A percentile compares a stretch with the other conserved stretches of the same genome.
Conservation (phyloP, 2,113 vertebrate species). For the Heloderma charlesbogerti region DNA sequence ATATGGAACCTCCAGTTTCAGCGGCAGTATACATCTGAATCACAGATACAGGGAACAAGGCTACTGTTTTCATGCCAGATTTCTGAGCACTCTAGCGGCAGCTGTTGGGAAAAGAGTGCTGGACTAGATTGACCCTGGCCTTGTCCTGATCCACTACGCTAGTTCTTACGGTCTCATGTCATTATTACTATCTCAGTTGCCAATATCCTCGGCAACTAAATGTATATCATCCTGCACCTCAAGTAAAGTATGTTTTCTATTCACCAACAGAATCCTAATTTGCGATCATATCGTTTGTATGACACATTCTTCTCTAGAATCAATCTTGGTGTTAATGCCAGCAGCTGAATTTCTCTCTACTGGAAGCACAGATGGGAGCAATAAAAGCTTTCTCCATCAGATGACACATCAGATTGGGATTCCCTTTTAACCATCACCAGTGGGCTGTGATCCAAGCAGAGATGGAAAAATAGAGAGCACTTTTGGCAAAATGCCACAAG, state of each 20-base stretch:
- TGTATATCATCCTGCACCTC: too few species aligned
- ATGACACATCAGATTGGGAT: constrained; percentile 21
- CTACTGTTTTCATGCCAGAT: too few species aligned
- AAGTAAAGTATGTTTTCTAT: neutral
- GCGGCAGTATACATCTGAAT: neutral
- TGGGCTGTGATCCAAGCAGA: constrained; percentile 13
- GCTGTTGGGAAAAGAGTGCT: neutral
- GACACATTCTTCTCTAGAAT: neutral
- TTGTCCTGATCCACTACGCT: neutral
- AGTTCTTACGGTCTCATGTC: neutral
- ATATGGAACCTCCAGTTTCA: neutral
- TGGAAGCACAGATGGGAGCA: neutral
- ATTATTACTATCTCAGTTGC: neutral
- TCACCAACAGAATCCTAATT: neutral
- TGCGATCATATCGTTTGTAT: neutral
- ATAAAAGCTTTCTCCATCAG: neutral
- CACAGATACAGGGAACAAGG: neutral
- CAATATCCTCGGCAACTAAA: neutral
- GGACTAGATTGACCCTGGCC: too few species aligned
- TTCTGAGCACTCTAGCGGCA: neutral
- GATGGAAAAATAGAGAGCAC: constrained; percentile 7
- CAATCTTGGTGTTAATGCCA: neutral
- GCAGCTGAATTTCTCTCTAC: neutral
- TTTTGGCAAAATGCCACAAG: constrained; percentile 3
- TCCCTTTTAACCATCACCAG: constrained; percentile 3